phyloP scores from a whole-genome alignment of 1,140 invertebrate species.

The Procambarus virginalis region DNA sequence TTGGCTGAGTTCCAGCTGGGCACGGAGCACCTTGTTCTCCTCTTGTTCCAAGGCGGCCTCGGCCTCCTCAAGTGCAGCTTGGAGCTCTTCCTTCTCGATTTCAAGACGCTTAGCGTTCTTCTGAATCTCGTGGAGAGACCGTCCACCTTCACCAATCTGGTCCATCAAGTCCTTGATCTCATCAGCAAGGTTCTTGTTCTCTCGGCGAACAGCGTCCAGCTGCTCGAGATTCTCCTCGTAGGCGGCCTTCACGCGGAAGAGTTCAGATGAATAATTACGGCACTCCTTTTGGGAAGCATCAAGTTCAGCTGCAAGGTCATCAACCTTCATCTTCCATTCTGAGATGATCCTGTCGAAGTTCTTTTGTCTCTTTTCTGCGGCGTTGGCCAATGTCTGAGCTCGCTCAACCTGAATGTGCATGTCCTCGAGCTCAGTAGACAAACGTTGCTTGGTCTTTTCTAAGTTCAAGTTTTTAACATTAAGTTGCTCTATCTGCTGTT shows the following conservation, averaged over 20 bases:
- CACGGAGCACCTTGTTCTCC: constrained; percentile 74
- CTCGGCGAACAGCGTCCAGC: constrained; percentile 42
- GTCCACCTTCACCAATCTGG: constrained; percentile 58
- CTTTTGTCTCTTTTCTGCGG: constrained; percentile 57
- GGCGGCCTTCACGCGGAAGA: constrained; percentile 56
- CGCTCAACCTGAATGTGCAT: constrained; percentile 77
- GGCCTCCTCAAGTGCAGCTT: constrained; percentile 58
- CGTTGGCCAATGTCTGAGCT: constrained; percentile 54
- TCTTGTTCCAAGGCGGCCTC: constrained; percentile 73
- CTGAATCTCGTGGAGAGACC: constrained; percentile 71
- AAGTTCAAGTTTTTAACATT: constrained; percentile 71
- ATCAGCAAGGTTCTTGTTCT: constrained; percentile 62
- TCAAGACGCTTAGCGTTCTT: constrained; percentile 68
- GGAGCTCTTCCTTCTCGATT: constrained; percentile 57
- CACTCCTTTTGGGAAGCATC: constrained; percentile 59
- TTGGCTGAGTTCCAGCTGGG: constrained; percentile 78
- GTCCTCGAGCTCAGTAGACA: constrained; percentile 79
- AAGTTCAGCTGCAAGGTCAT: constrained; percentile 49
- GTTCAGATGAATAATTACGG: constrained; percentile 58
- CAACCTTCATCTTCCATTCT: constrained; percentile 62
- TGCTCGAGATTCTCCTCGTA: constrained; percentile 59
- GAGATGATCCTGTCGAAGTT: constrained; percentile 61
- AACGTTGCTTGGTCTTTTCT: constrained; percentile 79
- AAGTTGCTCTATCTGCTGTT: constrained; percentile 58
- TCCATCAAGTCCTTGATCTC: constrained; percentile 63